Evolutionary conservation across 2,113 vertebrate species (phyloP).

Genomic region (Ibidorhyncha struthersii): DNA sequence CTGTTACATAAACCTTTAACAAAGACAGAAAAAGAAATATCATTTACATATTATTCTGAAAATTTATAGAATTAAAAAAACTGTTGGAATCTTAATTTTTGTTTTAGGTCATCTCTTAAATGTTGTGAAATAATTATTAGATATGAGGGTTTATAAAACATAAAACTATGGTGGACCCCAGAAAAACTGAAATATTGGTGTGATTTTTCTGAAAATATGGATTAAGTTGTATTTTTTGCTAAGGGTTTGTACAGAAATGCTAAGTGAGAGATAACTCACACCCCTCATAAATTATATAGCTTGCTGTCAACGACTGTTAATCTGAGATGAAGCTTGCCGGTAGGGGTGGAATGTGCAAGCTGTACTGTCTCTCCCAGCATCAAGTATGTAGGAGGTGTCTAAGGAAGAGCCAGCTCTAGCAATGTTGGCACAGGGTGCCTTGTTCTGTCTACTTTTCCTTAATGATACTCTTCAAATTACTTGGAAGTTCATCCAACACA

Average conservation of each 20-base stretch:
- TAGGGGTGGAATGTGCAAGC: not conserved
- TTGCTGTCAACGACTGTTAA: not conserved
- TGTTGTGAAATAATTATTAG: not conserved
- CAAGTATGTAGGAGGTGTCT: not conserved
- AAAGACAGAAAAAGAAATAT: not conserved
- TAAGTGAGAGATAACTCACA: slow-evolving; percentile 2
- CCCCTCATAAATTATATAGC: not conserved
- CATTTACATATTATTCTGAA: not conserved
- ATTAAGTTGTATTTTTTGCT: not conserved
- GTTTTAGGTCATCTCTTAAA: not conserved
- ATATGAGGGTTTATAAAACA: not conserved
- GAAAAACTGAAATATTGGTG: not conserved
- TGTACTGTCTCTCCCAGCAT: not conserved
- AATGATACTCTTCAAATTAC: slow-evolving; percentile 19
- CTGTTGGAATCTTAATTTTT: not conserved
- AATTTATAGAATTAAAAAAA: not conserved
- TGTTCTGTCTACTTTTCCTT: not conserved
- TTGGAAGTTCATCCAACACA: not conserved
- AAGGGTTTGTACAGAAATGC: not conserved
- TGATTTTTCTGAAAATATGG: not conserved
- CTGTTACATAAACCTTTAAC: not conserved
- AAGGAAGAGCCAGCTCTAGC: not conserved
- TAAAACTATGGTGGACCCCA: not conserved
- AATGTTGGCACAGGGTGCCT: not conserved
- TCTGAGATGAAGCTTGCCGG: not conserved